phyloP scores from a whole-genome alignment of 1,140 invertebrate species.

The Ruditapes philippinarum region DNA sequence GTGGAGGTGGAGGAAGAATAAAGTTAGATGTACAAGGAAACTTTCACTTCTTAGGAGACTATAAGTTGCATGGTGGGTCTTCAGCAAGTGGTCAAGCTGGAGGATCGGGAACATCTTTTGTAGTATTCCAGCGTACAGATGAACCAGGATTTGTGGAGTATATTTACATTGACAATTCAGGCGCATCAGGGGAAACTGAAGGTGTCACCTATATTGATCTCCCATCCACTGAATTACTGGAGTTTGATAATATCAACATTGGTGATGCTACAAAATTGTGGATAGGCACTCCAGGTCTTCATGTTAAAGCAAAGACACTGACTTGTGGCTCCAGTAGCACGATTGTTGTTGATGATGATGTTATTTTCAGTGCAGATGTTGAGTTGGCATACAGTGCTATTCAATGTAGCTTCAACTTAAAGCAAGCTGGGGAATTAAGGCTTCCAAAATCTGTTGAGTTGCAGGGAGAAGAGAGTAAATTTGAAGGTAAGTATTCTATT shows the following conservation, averaged over 20 bases:
- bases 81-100: conserved; percentile 71
- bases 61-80: conserved; percentile 72
- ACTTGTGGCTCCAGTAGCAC: conserved; percentile 72
- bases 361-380: conserved; percentile 76
- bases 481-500: conserved; percentile 71
- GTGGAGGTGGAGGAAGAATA: conserved; percentile 78
- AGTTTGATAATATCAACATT: conserved; percentile 60
- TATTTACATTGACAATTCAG: conserved; percentile 72
- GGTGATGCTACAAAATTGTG: conserved; percentile 65
- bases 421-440: conserved; percentile 72
- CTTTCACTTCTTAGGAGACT: conserved; percentile 75
- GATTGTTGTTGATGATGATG: conserved; percentile 71
- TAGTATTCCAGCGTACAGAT: conserved; percentile 55
- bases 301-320: conserved; percentile 72
- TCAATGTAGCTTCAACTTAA: conserved; percentile 77
- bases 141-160: conserved; percentile 30
- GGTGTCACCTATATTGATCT: conserved; percentile 68
- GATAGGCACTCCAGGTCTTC: conserved; percentile 63
- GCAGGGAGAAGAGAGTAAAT: conserved; percentile 73
- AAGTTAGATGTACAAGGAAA: conserved; percentile 56
- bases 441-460: conserved; percentile 76
- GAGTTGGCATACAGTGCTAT: conserved; percentile 71
- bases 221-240: neutral
- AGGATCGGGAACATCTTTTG: conserved; percentile 76
- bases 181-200: conserved; percentile 47